phyloP scores from a whole-genome alignment of 2,888 invertebrate species.

The Noctua fimbriata region DNA sequence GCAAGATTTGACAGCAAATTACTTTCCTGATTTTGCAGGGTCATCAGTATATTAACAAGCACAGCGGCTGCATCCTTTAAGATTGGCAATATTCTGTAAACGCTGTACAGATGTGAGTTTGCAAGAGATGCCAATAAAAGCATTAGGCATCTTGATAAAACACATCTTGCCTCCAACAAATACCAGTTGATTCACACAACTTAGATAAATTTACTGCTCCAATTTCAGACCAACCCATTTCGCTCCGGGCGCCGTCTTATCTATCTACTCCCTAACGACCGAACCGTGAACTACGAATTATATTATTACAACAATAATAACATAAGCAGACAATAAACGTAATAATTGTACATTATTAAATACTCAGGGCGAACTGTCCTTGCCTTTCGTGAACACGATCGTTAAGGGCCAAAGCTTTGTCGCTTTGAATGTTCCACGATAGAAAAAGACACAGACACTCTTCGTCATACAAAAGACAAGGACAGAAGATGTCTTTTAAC shows the following conservation, averaged over 20 bases:
- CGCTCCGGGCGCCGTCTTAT: slow-evolving; percentile 4
- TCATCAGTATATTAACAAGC: neutral
- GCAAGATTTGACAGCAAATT: neutral
- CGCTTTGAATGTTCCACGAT: slow-evolving; percentile 14
- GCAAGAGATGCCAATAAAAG: neutral
- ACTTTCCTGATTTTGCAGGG: neutral
- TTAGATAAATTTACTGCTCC: neutral
- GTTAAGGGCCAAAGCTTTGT: slow-evolving; percentile 32
- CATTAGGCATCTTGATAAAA: too few species aligned
- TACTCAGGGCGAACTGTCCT: slow-evolving; percentile 34
- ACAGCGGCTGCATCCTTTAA: neutral
- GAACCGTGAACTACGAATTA: slow-evolving; percentile 20
- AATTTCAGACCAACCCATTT: neutral
- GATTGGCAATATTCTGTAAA: neutral
- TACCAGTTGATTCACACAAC: neutral
- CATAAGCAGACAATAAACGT: slow-evolving; percentile 32
- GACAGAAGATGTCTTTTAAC: slow-evolving; percentile 14
- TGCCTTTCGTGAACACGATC: slow-evolving; percentile 33
- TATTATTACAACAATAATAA: slow-evolving; percentile 22
- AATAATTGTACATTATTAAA: slow-evolving; percentile 47
- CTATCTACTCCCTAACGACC: slow-evolving; percentile 27
- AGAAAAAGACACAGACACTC: slow-evolving; percentile 9
- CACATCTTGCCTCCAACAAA: too few species aligned
- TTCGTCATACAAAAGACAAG: neutral
- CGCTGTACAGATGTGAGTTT: neutral